Percentiles rank a stretch among this genome's conserved stretches.
These are phyloP conservation scores for Bombus vancouverensis DNA, from an alignment of 1,140 invertebrate species.

Conservation along the genomic window DNA sequence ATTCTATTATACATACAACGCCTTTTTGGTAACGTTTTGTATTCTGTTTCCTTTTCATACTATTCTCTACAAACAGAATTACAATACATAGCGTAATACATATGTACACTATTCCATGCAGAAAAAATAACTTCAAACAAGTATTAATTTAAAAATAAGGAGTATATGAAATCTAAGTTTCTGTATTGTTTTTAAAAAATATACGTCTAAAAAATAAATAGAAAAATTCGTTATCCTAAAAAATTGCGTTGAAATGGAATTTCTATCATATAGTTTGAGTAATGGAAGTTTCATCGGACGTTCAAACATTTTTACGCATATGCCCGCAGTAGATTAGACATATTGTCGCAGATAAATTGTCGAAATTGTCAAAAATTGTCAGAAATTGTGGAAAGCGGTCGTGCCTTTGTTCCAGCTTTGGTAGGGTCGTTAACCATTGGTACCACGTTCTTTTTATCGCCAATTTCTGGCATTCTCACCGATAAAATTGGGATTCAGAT, in stretches of 20 bases:
- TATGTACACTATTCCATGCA: too few species aligned
- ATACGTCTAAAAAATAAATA: background rate
- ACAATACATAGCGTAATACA: too few species aligned
- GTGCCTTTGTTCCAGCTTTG: constrained; percentile 86
- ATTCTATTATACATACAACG: constrained; percentile 22
- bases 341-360: background rate
- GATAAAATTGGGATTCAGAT: constrained; percentile 92
- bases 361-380: constrained; percentile 12
- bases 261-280: background rate
- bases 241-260: background rate
- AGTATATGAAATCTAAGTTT: background rate
- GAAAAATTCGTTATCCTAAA: background rate
- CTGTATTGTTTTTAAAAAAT: background rate
- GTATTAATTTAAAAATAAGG: background rate
- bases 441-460: constrained; percentile 94
- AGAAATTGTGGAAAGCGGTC: background rate
- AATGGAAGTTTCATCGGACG: background rate
- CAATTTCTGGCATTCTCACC: constrained; percentile 93
- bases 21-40: background rate
- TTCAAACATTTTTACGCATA: background rate
- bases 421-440: constrained; percentile 94
- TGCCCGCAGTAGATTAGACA: too few species aligned
- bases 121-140: background rate
- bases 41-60: background rate
- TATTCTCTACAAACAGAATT: background rate